Evolutionary conservation across 2,888 invertebrate species (phyloP).

Genomic region (Archips crataeganus): DNA sequence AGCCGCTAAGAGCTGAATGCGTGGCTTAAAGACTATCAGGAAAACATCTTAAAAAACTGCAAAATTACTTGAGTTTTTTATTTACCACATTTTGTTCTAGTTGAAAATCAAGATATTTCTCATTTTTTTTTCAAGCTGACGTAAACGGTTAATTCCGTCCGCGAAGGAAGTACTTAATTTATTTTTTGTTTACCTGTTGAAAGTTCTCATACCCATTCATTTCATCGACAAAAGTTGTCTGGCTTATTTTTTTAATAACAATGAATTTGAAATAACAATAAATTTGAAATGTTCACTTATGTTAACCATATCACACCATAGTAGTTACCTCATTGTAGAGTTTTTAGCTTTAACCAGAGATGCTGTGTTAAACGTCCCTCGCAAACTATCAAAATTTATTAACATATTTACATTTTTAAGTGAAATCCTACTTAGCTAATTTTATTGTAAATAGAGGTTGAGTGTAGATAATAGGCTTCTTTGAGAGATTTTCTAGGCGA

Average conservation of each 20-base stretch:
- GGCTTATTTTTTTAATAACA: conserved; percentile 1
- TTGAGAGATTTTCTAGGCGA: conserved; percentile 21
- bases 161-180: background rate
- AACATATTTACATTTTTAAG: conserved; percentile 56
- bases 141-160: background rate
- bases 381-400: conserved; percentile 44
- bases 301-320: conserved; percentile 2
- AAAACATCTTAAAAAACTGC: background rate
- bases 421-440: conserved; percentile 54
- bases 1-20: background rate
- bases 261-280: background rate
- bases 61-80: background rate
- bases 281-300: conserved; percentile 7
- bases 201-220: background rate
- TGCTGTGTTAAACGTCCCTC: background rate
- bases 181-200: background rate
- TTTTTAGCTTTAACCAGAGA: conserved; percentile 11
- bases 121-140: background rate
- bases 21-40: background rate
- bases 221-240: background rate
- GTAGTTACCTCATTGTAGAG: conserved; percentile 33
- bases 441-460: conserved; percentile 59
- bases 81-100: background rate
- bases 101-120: background rate
- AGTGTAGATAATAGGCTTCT: conserved; percentile 21